These are phyloP conservation scores for Coenobita brevimanus DNA, from an alignment of 1,140 invertebrate species.

Conservation along the genomic window DNA sequence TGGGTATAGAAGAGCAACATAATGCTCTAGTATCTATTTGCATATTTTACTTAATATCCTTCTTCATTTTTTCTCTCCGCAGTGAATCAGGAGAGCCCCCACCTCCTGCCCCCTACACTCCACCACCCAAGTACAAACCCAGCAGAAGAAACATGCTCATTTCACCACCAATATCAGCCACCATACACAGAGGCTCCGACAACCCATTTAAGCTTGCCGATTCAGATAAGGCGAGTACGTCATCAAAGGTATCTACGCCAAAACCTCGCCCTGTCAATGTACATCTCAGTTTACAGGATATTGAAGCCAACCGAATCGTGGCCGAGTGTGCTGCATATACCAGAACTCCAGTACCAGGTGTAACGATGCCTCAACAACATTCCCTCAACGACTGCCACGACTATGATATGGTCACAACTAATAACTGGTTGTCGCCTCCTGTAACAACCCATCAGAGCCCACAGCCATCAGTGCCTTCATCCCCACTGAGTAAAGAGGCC, in stretches of 20 bases:
- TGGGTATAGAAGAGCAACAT: no score
- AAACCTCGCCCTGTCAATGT: not conserved
- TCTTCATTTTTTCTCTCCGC: not conserved
- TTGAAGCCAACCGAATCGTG: constrained; percentile 59
- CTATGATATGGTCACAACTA: constrained; percentile 40
- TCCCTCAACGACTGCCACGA: constrained; percentile 44
- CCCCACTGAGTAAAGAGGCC: constrained; percentile 27
- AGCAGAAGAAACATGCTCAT: constrained; percentile 66
- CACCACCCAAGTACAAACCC: constrained; percentile 60
- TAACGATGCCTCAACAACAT: constrained; percentile 4
- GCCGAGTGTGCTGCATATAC: constrained; percentile 68
- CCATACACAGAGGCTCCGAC: constrained; percentile 67
- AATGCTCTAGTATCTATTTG: no score
- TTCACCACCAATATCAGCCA: constrained; percentile 68
- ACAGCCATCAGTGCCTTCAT: constrained; percentile 26
- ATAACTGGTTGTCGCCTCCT: not conserved
- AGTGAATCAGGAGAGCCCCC: constrained; percentile 25
- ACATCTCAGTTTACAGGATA: constrained; percentile 37
- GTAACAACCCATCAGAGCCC: constrained; percentile 14
- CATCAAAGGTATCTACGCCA: constrained; percentile 11
- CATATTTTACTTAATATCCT: not conserved
- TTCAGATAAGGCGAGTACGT: not conserved
- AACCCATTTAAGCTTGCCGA: constrained; percentile 31
- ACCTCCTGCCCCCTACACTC: constrained; percentile 44
- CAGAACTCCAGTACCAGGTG: constrained; percentile 54